Evolutionary conservation across 2,888 invertebrate genomes (phyloP), one percentile per base, ranked within the genome.

Genomic region (Nebria brevicollis): DNA sequence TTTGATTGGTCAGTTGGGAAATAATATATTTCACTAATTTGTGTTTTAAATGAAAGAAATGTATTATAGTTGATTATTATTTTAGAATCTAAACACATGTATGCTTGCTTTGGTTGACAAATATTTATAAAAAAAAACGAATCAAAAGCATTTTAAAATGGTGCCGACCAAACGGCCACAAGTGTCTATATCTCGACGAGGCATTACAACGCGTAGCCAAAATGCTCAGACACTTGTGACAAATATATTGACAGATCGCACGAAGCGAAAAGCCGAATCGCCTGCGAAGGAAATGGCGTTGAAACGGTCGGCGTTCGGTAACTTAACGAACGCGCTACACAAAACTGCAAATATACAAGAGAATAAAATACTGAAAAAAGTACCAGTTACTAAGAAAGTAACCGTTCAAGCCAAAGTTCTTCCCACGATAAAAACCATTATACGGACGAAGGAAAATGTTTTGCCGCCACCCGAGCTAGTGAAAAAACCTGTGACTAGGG

Each of bases 281-380:
- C 96, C 96, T 4, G 86, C 93, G 72, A 95, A 95, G 89, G 94
- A 94, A 87, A 93, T 92, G 84, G 92, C 91, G 76, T 92, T 93
- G 5, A 97, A 96, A 88, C 91, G 97, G 85, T 94, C 95, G 68
- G 97, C 96, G 2, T 93, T 97, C 86, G 95, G 95, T 83, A 97
- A 97, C 88, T 93, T 97, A 84, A 96, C 96, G 76, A 96, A 96
- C 89, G 94, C 93, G 83, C 89, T 90, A 84, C 89, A 75, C 8
- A 86, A 86, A 81, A 85, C 64, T 83, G 85, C 73, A 73, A 77
- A 75, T 83, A 83, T 72, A 65, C 20, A 77, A 82, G 82, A 76
- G 85, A 89, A 83, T 26, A 82, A 82, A 75, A 15, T 77, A 34
- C 73, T 77, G 5, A 84, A 77, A 82, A 85, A 82, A 66, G 34